A percentile compares a stretch with the other conserved stretches of the same genome.
Conservation (phyloP, 2,888 invertebrate species). For the Cephus runcator region DNA sequence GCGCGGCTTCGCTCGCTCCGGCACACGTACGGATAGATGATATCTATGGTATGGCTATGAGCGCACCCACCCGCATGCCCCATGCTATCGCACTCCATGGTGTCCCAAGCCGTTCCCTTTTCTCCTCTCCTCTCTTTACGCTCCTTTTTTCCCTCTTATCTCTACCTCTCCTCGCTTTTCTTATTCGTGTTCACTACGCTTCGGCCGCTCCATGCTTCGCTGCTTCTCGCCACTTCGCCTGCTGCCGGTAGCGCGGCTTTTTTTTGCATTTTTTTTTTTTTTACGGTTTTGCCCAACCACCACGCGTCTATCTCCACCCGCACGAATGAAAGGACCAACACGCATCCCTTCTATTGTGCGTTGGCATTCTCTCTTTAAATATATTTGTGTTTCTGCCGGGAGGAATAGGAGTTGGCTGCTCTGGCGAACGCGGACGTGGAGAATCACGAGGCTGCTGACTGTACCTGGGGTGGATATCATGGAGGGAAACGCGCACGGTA, state of each 20-base stretch:
- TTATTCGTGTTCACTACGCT: background rate
- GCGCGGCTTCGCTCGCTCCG: constrained; percentile 14
- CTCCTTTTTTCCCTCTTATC: background rate
- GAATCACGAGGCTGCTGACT: background rate
- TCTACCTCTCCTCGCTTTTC: background rate
- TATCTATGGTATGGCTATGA: constrained; percentile 37
- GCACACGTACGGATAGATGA: constrained; percentile 33
- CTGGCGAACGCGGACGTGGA: background rate
- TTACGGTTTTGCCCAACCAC: background rate
- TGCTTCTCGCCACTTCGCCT: constrained; percentile 17
- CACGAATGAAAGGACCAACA: background rate
- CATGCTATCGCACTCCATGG: constrained; percentile 28
- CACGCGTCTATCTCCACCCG: background rate
- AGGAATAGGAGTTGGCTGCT: background rate
- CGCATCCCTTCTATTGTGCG: background rate
- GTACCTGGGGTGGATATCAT: background rate
- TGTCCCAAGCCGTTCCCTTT: constrained; percentile 44
- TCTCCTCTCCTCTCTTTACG: constrained; percentile 26
- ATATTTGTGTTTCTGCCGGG: background rate
- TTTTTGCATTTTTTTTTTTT: background rate
- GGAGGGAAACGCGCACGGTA: background rate
- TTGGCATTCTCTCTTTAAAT: background rate
- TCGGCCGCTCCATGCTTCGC: constrained; percentile 30
- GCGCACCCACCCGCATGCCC: constrained; percentile 42
- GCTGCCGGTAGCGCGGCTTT: background rate